A percentile compares a stretch with the other conserved stretches of the same genome.
phyloP scores from a whole-genome alignment of 1,140 invertebrate genomes.

The Helicoverpa zea region DNA sequence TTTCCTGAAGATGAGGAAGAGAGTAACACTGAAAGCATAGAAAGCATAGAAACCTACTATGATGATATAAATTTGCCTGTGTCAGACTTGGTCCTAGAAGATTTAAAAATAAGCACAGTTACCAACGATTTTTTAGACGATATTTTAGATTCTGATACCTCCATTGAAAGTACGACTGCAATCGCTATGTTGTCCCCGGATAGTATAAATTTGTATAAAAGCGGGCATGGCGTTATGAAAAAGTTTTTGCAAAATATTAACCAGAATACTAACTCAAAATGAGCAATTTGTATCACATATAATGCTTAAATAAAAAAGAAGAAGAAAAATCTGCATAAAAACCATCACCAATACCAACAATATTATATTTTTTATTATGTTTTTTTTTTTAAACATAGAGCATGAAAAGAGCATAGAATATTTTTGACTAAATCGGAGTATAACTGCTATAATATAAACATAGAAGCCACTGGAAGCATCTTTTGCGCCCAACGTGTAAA shows the following conservation, averaged over 20 bases:
- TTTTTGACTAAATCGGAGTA: too few relatives aligned
- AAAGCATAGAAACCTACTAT: constrained; percentile 70
- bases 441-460: too few relatives aligned
- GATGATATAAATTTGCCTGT: constrained; percentile 68
- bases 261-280: constrained; percentile 1
- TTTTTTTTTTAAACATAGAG: too few relatives aligned
- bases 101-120: constrained; percentile 69
- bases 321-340: too few relatives aligned
- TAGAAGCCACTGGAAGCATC: too few relatives aligned
- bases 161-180: constrained; percentile 61
- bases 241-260: constrained; percentile 59
- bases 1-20: constrained; percentile 77
- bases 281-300: too few relatives aligned
- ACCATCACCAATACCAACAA: too few relatives aligned
- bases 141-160: constrained; percentile 74
- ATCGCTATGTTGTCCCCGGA: constrained; percentile 52
- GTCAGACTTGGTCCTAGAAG: constrained; percentile 71
- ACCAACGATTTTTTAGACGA: constrained; percentile 80
- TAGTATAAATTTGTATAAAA: constrained; percentile 58
- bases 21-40: constrained; percentile 61
- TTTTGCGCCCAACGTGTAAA: too few relatives aligned
- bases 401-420: too few relatives aligned
- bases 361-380: too few relatives aligned
- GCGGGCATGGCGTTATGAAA: constrained; percentile 54
- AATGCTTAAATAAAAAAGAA: too few relatives aligned